phyloP scores from a whole-genome alignment of 2,888 invertebrate genomes.

The Caenorhabditis imperialis region DNA sequence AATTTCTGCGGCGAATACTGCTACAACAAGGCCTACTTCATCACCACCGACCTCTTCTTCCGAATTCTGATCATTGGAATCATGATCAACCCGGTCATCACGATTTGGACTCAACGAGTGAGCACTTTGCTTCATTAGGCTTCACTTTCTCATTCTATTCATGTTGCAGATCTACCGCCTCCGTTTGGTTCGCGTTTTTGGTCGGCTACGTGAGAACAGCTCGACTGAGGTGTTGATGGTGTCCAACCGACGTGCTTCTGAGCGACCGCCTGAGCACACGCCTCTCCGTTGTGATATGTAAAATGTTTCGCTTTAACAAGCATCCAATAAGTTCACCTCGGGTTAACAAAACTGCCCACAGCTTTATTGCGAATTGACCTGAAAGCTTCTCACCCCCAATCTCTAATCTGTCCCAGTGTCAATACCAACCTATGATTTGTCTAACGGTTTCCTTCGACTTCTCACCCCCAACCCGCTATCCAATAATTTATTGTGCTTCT shows the following conservation, averaged over 20 bases:
- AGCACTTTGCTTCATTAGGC: conserved; percentile 38
- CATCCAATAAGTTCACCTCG: no score
- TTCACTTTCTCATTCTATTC: not conserved
- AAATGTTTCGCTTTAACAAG: not conserved
- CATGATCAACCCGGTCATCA: conserved; percentile 76
- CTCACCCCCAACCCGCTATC: no score
- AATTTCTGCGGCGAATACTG: conserved; percentile 53
- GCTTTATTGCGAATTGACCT: no score
- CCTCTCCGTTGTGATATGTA: conserved; percentile 51
- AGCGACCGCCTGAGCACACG: conserved; percentile 50
- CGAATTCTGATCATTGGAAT: conserved; percentile 74
- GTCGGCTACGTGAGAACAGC: conserved; percentile 45
- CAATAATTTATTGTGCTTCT: no score
- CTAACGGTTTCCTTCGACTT: conserved; percentile 24
- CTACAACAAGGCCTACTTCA: conserved; percentile 16
- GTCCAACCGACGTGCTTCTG: conserved; percentile 42
- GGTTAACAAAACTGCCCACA: no score
- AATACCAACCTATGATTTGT: conserved; percentile 14
- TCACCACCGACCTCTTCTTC: conserved; percentile 65
- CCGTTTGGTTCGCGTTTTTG: conserved; percentile 39
- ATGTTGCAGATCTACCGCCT: conserved; percentile 51
- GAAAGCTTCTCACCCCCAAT: no score
- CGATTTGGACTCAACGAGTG: conserved; percentile 74
- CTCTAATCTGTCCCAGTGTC: conserved; percentile 13
- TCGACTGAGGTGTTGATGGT: conserved; percentile 53